phyloP scores from a whole-genome alignment of 2,113 vertebrate species.

The Agapornis roseicollis region DNA sequence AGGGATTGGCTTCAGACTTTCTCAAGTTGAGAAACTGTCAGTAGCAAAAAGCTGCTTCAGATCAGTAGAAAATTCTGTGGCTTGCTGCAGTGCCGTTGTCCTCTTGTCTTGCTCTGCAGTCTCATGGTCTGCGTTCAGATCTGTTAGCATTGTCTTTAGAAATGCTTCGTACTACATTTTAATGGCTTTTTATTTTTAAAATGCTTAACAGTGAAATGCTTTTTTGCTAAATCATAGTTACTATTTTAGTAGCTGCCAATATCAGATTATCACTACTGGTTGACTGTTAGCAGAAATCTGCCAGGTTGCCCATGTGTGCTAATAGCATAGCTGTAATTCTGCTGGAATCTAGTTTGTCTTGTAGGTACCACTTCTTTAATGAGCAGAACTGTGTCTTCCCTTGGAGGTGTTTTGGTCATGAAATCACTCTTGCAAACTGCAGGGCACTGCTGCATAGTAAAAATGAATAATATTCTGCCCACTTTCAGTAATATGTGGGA shows the following conservation, averaged over 20 bases:
- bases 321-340: background rate
- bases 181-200: background rate
- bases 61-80: background rate
- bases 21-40: background rate
- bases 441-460: background rate
- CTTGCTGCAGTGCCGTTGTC: background rate
- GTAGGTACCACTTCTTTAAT: background rate
- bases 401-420: background rate
- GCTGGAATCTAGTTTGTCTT: background rate
- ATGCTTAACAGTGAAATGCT: background rate
- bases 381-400: background rate
- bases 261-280: background rate
- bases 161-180: background rate
- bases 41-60: background rate
- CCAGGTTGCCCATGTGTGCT: background rate
- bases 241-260: background rate
- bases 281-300: background rate
- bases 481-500: background rate
- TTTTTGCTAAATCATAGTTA: background rate
- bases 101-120: background rate
- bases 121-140: background rate
- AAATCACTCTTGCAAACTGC: background rate
- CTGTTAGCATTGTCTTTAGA: background rate
- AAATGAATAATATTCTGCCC: background rate
- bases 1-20: background rate